Evolutionary conservation across 2,888 invertebrate species (phyloP), one percentile per base, ranked within the genome.

Genomic region (Papilio protenor): DNA sequence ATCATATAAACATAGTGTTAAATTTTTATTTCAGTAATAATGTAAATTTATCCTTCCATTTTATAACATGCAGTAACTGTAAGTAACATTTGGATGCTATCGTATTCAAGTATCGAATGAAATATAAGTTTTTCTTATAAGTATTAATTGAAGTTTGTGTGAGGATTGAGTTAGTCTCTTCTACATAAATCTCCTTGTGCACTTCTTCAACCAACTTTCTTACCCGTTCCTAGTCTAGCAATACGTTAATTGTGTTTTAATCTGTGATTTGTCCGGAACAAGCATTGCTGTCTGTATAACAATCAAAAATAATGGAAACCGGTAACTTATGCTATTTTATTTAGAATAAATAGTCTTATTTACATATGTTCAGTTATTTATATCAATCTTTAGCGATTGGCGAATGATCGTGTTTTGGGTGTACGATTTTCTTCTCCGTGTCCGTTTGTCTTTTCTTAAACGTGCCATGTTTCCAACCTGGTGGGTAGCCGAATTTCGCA

Each of bases 361-460:
- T 49, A 71, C 49, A 71, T 23, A 23, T 47, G 23, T 55, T 73
- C 52, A 74, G n/a, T 21, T 10, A 55, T 40, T 66, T 55, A 49
- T 73, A 49, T 86, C 75, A 91, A 81, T 90, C 88, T 72, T 79
- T 83, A 18, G 89, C 82, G 8, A 93, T 81, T 8, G 93, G 94
- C 0, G 93, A 91, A 79, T 94, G 94, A 79, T 94, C 91, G 76
- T 94, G 93, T 79, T 90, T 92, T 0, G 93, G 93, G 55, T 91
- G 81, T 0, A 93, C 92, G 1, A 93, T 83, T 81, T 92, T 93
- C 81, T 90, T 93, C 74, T 92, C 92, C 2, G 80, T 82, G 71
- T 89, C 87, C 0, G 82, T 79, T 2, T 77, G 52, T 45, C 87
- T 84, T 81, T 86, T 90, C 77, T 86, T 88, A 47, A 94, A 81